Conservation (phyloP, 2,113 vertebrate species). For the Brienomyrus longianalis region DNA sequence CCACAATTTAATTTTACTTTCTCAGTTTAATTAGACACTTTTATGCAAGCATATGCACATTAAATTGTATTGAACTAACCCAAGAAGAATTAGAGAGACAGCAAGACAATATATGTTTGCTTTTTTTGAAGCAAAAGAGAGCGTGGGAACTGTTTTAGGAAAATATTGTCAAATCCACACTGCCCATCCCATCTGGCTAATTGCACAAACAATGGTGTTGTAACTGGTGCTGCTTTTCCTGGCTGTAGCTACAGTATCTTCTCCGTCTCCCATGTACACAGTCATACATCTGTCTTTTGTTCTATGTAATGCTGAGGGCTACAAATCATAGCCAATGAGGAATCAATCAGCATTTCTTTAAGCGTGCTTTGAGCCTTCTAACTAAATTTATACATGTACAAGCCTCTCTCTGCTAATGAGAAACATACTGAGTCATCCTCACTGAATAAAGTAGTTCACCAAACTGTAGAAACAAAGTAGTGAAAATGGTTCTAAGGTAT, state of each 20-base stretch:
- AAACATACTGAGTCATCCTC: not conserved
- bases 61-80: not conserved
- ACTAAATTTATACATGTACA: not conserved
- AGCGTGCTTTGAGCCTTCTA: not conserved
- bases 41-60: not conserved
- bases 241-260: not conserved
- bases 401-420: slow-evolving; percentile 1
- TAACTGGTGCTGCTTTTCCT: not conserved
- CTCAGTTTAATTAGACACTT: not conserved
- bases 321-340: not conserved
- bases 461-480: not conserved
- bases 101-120: not conserved
- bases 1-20: not conserved
- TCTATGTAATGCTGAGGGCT: not conserved
- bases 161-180: not conserved
- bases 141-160: not conserved
- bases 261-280: not conserved
- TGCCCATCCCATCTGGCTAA: not conserved
- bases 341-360: not conserved
- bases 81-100: not conserved
- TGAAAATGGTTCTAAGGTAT: not conserved
- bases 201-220: not conserved
- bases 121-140: not conserved
- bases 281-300: not conserved
- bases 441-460: not conserved